A percentile compares a stretch with the other conserved stretches of the same genome.
Conservation (phyloP, 2,113 vertebrate species). For the Pseudopipra pipra region DNA sequence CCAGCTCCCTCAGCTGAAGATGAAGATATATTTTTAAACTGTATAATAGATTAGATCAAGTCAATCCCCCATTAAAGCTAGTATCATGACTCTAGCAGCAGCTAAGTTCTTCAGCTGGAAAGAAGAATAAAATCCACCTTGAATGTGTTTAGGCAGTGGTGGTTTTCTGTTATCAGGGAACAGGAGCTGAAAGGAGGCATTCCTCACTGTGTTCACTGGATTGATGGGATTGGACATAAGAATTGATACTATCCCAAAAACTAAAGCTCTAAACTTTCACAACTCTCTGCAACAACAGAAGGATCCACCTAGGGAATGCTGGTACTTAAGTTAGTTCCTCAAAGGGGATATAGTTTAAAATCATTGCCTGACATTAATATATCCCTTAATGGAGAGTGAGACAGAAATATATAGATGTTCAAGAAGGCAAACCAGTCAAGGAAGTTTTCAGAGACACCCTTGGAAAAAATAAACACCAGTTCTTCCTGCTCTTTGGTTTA, state of each 20-base stretch:
- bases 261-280: background rate
- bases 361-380: background rate
- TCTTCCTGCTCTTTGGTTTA: background rate
- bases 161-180: background rate
- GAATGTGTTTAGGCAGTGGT: background rate
- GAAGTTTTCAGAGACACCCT: background rate
- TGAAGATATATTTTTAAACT: background rate
- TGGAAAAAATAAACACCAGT: background rate
- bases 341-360: background rate
- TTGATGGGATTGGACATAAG: background rate
- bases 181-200: background rate
- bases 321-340: background rate
- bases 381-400: background rate
- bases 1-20: too few relatives aligned
- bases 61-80: background rate
- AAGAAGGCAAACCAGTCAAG: background rate
- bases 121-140: background rate
- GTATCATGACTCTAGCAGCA: background rate
- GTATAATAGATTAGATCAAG: background rate
- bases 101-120: background rate
- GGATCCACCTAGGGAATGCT: background rate
- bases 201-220: background rate
- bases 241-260: background rate
- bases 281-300: background rate
- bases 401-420: background rate